phyloP scores from a whole-genome alignment of 2,797 vertebrate species.

The Hippopotamyrus pictus region DNA sequence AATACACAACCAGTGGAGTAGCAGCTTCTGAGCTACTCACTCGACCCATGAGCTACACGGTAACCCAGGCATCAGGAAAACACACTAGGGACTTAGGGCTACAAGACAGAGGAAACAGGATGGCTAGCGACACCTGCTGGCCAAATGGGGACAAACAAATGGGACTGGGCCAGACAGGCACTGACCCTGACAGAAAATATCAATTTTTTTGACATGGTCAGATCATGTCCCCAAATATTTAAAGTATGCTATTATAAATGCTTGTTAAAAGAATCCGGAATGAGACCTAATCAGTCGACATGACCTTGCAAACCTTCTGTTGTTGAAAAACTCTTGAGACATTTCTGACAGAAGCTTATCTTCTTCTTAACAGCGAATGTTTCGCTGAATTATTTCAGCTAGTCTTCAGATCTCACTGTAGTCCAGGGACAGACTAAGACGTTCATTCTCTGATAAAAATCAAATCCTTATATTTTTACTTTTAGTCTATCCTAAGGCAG shows the following conservation, averaged over 20 bases:
- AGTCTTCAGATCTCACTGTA: background rate
- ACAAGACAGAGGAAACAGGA: background rate
- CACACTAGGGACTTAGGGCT: background rate
- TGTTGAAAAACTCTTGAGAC: background rate
- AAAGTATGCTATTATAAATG: background rate
- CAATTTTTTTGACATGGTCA: background rate
- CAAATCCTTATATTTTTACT: background rate
- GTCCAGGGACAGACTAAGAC: background rate
- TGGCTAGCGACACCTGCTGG: background rate
- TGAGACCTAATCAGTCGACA: background rate
- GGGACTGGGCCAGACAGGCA: background rate
- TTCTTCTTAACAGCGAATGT: background rate
- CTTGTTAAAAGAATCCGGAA: background rate
- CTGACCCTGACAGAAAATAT: background rate
- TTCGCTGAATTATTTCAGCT: background rate
- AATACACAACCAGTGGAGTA: background rate
- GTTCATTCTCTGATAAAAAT: background rate
- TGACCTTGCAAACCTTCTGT: background rate
- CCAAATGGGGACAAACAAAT: background rate
- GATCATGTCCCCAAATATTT: background rate
- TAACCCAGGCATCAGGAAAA: background rate
- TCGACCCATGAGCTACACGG: background rate
- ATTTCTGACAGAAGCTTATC: background rate
- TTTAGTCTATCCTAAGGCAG: background rate
- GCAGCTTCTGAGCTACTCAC: background rate